Evolutionary conservation across 2,113 vertebrate genomes (phyloP).

Genomic region (Rhinoptilus africanus): DNA sequence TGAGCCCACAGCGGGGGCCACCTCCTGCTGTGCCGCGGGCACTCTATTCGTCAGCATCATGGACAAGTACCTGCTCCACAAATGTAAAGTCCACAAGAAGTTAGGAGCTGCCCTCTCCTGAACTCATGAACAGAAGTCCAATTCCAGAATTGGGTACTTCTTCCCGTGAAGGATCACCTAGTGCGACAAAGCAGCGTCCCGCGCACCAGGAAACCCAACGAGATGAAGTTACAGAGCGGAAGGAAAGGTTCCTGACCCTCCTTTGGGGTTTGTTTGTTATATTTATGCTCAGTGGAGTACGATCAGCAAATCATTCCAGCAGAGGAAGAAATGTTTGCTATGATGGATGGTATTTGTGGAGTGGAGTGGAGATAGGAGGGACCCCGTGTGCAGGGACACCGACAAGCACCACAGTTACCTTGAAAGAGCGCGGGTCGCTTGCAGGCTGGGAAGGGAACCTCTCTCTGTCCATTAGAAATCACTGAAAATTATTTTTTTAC

Average conservation of each 20-base stretch:
- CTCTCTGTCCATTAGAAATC: neutral
- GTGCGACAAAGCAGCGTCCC: fast-evolving
- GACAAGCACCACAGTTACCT: neutral
- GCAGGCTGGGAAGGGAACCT: neutral
- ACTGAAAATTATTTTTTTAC: neutral
- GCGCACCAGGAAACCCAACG: neutral
- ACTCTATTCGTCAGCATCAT: neutral
- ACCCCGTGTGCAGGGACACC: neutral
- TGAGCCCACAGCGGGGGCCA: neutral
- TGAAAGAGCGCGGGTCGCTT: neutral
- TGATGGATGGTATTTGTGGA: neutral
- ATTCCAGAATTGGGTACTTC: neutral
- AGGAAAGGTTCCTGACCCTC: neutral
- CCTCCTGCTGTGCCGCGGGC: fast-evolving
- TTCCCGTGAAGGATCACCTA: neutral
- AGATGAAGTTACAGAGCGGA: neutral
- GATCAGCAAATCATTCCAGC: neutral
- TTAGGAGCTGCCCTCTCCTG: neutral
- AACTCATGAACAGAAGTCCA: neutral
- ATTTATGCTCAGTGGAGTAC: neutral
- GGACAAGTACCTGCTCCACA: neutral
- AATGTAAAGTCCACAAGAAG: neutral
- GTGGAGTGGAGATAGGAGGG: neutral
- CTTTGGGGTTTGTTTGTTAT: neutral
- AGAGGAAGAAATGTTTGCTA: neutral